Conservation (phyloP, 2,113 vertebrate species). For the Bagarius yarrelli region DNA sequence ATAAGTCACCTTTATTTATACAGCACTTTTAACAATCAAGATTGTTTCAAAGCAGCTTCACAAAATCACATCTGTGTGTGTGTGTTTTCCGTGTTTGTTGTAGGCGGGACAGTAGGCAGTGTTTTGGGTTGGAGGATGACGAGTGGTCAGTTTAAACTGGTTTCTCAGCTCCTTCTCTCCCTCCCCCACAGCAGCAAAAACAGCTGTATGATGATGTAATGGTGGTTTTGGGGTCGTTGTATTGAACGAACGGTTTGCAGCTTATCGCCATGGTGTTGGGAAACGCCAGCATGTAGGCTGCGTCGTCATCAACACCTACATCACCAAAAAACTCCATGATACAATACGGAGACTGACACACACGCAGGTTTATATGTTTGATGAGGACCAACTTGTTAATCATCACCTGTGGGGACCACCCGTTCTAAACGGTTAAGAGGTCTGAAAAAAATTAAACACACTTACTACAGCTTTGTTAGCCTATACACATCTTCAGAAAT, state of each 20-base stretch:
- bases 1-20: too few relatives aligned
- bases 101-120: conserved; percentile 81
- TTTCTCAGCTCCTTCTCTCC: conserved; percentile 85
- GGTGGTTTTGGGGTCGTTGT: conserved; percentile 65
- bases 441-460: conserved; percentile 29
- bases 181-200: conserved; percentile 68
- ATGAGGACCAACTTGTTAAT: conserved; percentile 6
- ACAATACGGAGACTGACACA: conserved; percentile 67
- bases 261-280: conserved; percentile 79
- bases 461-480: conserved; percentile 16
- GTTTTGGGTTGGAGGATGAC: conserved; percentile 79
- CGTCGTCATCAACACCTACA: conserved; percentile 64
- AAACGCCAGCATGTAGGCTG: conserved; percentile 66
- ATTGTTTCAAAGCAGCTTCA: too few relatives aligned
- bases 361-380: too few relatives aligned
- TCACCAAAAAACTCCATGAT: conserved; percentile 77
- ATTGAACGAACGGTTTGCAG: conserved; percentile 77
- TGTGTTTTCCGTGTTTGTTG: neutral
- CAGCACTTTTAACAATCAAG: too few relatives aligned
- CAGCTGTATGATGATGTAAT: conserved; percentile 67
- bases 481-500: conserved; percentile 16
- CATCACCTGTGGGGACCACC: conserved; percentile 31
- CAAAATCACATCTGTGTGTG: conserved; percentile 9
- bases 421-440: conserved; percentile 19
- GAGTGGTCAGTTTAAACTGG: conserved; percentile 76